These are phyloP conservation scores for Carduelis carduelis DNA, from an alignment of 2,797 vertebrate genomes.

Conservation along the genomic window DNA sequence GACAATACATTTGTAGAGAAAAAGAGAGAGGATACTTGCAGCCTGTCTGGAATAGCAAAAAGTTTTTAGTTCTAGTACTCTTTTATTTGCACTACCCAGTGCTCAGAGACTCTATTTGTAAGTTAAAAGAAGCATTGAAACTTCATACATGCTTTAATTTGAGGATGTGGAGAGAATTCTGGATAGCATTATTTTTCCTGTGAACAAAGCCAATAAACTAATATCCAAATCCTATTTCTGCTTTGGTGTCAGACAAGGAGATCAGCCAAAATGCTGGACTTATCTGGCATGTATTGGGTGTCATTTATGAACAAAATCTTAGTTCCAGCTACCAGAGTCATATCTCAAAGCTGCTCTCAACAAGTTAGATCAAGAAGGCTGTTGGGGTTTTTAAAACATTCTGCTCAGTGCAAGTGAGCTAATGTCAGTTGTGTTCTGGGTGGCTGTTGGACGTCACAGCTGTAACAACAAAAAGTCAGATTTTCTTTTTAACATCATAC, in stretches of 20 bases:
- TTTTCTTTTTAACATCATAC: slow-evolving; percentile 44
- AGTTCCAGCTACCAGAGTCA: background rate
- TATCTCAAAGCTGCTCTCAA: background rate
- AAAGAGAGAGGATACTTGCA: background rate
- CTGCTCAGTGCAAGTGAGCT: background rate
- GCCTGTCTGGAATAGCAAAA: background rate
- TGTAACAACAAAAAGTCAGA: slow-evolving; percentile 43
- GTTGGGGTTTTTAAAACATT: background rate
- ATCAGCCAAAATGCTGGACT: slow-evolving; percentile 18
- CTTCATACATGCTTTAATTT: slow-evolving; percentile 7
- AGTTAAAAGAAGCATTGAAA: background rate
- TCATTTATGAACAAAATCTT: slow-evolving; percentile 3
- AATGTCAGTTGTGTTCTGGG: background rate
- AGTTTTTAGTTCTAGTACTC: background rate
- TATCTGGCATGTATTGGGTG: background rate
- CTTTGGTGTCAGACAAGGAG: background rate
- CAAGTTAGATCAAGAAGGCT: slow-evolving; percentile 3
- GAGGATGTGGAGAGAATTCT: slow-evolving; percentile 8
- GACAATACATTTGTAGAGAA: background rate
- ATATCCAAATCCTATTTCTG: background rate
- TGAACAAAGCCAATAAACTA: background rate
- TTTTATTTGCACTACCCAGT: background rate
- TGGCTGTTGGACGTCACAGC: slow-evolving; percentile 2
- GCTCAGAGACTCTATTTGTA: background rate
- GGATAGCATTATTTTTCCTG: background rate